Base-by-base conservation (phyloP, 2,797 vertebrate species). In the Bradypus variegatus region DNA sequence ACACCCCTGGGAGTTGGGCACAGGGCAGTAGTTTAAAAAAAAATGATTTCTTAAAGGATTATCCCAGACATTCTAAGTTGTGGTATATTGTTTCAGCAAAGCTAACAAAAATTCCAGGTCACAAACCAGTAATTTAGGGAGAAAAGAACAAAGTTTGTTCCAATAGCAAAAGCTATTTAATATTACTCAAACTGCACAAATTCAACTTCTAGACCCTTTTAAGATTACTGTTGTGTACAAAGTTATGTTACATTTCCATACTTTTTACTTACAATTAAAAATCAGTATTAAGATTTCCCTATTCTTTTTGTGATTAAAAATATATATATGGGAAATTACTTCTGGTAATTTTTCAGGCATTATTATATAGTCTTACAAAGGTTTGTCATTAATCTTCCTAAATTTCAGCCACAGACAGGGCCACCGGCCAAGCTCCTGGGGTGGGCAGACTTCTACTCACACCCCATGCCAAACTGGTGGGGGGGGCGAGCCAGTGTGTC, bases 371-470 rank as follows among this genome's bases (percentile, higher is more conserved):
- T 21, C 33, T 16, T 19, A 16, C 19, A 19, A 55, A 19, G 4
- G 16, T 21, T 58, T 23, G 4, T 58, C 21, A 58, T 58, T 58
- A 58, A 58, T 58, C 19, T 83, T 27, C 45, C 70, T 48, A 62
- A 76, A 41, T 19, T 38, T 64, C 55, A 48, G 27, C 50, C 41
- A 77, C 83, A 77, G 64, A 14, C n/a, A 58, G 10, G 6, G 36
- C 55, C 55, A 36, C 14, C 67, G 18, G 53, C 45, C 5, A 27
- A 50, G 84, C 60, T 64, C 27, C 6, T 0, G 41, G 64, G 27
- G 60, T 4, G 9, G 12, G 84, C 14, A 25, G 25, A 4, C 0
- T 6, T 16, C 16, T 33, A 48, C 6, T 3, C 75, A 13, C 2
- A 18, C 62, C n/a, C 1, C 33, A 13, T 7, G 3, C 48, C 75